These are phyloP conservation scores for Leptinotarsa undecemlineata DNA, from an alignment of 1,140 invertebrate genomes.

Conservation along the genomic window DNA sequence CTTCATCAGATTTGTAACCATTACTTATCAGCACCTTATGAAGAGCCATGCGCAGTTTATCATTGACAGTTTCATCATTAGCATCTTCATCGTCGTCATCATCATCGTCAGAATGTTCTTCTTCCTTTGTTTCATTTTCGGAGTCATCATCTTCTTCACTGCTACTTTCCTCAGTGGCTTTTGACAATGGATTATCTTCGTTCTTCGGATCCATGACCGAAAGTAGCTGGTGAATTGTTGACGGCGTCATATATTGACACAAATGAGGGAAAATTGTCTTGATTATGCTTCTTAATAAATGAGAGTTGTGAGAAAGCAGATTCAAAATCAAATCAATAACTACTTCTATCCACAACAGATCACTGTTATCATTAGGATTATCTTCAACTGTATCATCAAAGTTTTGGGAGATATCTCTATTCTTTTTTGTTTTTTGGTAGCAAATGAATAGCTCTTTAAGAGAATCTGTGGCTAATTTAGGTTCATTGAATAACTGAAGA, in stretches of 20 bases:
- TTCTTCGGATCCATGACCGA: constrained; percentile 71
- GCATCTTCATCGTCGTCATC: constrained; percentile 60
- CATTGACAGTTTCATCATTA: constrained; percentile 66
- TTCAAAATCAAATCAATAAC: constrained; percentile 76
- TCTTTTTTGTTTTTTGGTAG: constrained; percentile 64
- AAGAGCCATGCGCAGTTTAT: constrained; percentile 67
- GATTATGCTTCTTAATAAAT: constrained; percentile 69
- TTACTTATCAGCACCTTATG: constrained; percentile 65
- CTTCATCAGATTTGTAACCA: constrained; percentile 63
- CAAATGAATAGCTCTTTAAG: constrained; percentile 72
- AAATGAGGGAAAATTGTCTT: constrained; percentile 73
- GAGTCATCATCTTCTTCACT: constrained; percentile 56
- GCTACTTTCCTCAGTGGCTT: constrained; percentile 55
- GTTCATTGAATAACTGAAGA: constrained; percentile 71
- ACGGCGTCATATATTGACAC: constrained; percentile 68
- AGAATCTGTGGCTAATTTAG: constrained; percentile 67
- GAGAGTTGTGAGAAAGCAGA: constrained; percentile 70
- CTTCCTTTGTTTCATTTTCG: constrained; percentile 50
- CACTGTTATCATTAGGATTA: constrained; percentile 46
- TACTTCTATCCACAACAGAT: constrained; percentile 76
- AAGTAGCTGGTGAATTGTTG: constrained; percentile 72
- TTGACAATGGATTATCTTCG: constrained; percentile 62
- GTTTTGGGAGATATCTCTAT: constrained; percentile 54
- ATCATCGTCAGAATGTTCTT: constrained; percentile 58
- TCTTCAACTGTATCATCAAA: not conserved